These are phyloP conservation scores for Monarcha castaneiventris DNA, from an alignment of 2,113 vertebrate species.

Conservation along the genomic window DNA sequence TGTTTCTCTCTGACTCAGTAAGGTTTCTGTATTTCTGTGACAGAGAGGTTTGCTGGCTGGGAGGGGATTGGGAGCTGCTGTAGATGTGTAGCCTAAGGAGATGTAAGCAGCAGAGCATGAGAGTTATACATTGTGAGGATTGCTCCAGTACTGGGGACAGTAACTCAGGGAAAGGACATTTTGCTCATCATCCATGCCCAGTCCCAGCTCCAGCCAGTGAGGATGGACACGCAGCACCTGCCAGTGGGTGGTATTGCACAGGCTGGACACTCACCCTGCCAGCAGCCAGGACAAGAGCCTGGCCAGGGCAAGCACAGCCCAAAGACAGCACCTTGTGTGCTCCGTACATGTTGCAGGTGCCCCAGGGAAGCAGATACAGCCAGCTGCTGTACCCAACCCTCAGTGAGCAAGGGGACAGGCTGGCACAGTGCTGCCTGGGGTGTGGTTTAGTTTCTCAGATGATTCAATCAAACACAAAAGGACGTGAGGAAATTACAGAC, in stretches of 20 bases:
- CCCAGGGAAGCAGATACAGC: not conserved
- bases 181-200: rapidly evolving
- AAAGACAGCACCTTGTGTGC: not conserved
- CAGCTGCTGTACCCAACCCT: not conserved
- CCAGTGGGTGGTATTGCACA: not conserved
- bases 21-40: not conserved
- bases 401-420: not conserved
- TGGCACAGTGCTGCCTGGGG: not conserved
- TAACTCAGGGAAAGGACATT: not conserved
- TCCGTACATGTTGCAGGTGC: not conserved
- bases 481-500: not conserved
- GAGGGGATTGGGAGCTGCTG: not conserved
- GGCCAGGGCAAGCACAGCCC: not conserved
- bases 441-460: not conserved
- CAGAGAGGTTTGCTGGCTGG: not conserved
- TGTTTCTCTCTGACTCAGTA: not conserved
- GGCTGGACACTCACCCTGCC: not conserved
- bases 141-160: not conserved
- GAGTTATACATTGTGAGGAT: rapidly evolving
- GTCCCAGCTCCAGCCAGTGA: not conserved
- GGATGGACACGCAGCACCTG: not conserved
- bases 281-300: not conserved
- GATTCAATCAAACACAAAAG: not conserved
- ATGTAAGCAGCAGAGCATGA: not conserved
- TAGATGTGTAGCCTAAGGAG: not conserved